Base-by-base conservation (phyloP, 2,888 invertebrate species). In the Apamea crenata region DNA sequence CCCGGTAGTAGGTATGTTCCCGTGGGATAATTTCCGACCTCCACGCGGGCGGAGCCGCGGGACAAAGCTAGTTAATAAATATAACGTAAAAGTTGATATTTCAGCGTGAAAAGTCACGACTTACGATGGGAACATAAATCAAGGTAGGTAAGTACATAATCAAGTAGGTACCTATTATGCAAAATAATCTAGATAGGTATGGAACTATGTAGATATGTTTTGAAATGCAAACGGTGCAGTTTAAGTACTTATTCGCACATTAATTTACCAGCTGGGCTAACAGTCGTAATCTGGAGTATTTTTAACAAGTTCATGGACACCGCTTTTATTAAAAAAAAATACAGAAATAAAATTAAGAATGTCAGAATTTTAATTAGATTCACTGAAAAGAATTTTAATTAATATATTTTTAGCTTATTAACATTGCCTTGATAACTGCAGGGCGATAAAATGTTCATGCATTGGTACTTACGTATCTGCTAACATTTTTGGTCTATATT, bases 361-460 rank as follows among this genome's bases (percentile, higher is more conserved):
- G 76, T 69, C 69, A 77, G 82, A 77, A 89, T 83, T 89, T 86
- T 86, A 83, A 88, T 88, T 80, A 83, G 83, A 76, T 84, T 77
- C 69, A 80, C 32, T 80, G 59, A 56, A 71, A 85, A 74, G 83
- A 84, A 90, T 87, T 82, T 89, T 88, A 88, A 86, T 90, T 71
- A 86, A 81, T 77, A 73, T 72, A 84, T 84, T 81, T 67, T 72
- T 79, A 74, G 73, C 83, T 86, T 77, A 85, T 87, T 88, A 90
- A 86, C 85, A 86, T 87, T 82, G 71, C 74, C 71, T 71, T 66
- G 77, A 78, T 86, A 73, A 44, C 67, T 78, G 56, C 56, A 75
- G n/a, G 32, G 50, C 75, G 72, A 83, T 83, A 74, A 50, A 74
- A 83, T 69, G 47, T 70, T 68, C 68, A 83, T 69, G 84, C 83